Evolutionary conservation across 1,140 invertebrate species (phyloP), one percentile per base, ranked within the genome.

Genomic region (Polypedilum vanderplanki): DNA sequence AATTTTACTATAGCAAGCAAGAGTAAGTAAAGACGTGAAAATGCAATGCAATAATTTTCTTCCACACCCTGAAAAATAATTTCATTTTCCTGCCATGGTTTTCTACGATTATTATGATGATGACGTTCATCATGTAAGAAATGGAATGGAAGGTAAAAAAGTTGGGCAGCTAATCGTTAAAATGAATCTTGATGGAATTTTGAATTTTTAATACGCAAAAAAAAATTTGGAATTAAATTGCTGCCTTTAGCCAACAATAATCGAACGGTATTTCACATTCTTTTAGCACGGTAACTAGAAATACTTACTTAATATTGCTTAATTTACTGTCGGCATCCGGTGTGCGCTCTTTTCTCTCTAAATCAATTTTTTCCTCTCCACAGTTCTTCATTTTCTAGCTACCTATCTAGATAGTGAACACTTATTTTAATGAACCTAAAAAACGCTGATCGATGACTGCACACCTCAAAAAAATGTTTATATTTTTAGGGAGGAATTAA

Each of bases 251-350:
- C 12, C 46, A n/a, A 1, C 15, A 12, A 57, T 57, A 57, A n/a
- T 57, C 46, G n/a, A 57, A 57, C 46, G 46, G 46, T 57, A 57
- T 57, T 57, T 57, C n/a, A 12, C 46, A 57, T 57, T 57, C 46
- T 57, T n/a, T 57, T n/a, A n/a, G 46, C 46, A n/a, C 46, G n/a
- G 12, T 33, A 33, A 33, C n/a, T 57, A 57, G 9, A 8, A 12
- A n/a, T 15, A n/a, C 9, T 12, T 57, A 57, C 46, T 57, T 57
- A 57, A n/a, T 57, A 57, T 57, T 57, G n/a, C 46, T 57, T 57
- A 57, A 57, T 57, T n/a, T 57, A 57, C 46, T 57, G 46, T 57
- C 46, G 46, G 46, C 46, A 57, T 57, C 46, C 46, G 46, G 46
- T 57, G 12, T 57, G n/a, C 46, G 24, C n/a, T 57, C 46, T 57